A percentile compares a stretch with the other conserved stretches of the same genome.
Evolutionary conservation across 2,113 vertebrate species (phyloP).

Genomic region (Lonchura striata): DNA sequence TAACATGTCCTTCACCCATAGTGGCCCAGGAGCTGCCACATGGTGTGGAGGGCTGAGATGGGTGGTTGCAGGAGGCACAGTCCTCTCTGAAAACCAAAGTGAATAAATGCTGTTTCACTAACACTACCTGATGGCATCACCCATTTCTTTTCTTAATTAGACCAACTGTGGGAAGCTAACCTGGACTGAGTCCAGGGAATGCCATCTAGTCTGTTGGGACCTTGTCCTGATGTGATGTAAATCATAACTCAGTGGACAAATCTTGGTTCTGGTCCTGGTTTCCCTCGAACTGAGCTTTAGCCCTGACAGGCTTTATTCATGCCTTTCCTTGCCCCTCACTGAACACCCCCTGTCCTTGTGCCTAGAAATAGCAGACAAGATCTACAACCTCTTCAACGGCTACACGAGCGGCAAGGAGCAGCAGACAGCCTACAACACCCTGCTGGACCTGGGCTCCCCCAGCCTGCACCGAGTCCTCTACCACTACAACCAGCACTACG

Average conservation of each 20-base stretch:
- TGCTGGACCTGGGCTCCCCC: slow-evolving; percentile 93
- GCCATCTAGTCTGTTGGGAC: not conserved
- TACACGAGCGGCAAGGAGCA: slow-evolving; percentile 98
- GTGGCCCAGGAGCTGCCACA: not conserved
- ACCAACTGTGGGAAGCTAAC: not conserved
- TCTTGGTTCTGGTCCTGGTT: not conserved
- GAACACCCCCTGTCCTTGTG: not conserved
- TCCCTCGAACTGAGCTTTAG: not conserved
- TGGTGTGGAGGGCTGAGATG: not conserved
- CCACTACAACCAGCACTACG: slow-evolving; percentile 97
- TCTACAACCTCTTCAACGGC: slow-evolving; percentile 98
- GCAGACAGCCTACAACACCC: slow-evolving; percentile 95
- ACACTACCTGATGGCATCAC: not conserved
- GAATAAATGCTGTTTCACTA: not conserved
- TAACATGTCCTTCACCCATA: not conserved
- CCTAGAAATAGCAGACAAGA: slow-evolving; percentile 96
- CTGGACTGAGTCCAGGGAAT: not conserved
- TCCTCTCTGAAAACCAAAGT: not conserved
- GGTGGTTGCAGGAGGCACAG: not conserved
- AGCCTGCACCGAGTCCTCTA: slow-evolving; percentile 93
- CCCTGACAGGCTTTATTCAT: not conserved
- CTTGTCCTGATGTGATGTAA: not conserved
- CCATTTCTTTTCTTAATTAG: not conserved
- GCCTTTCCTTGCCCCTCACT: not conserved
- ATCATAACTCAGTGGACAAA: not conserved